Percentiles rank a stretch among this genome's conserved stretches.
phyloP scores from a whole-genome alignment of 2,113 vertebrate species.

The Trematocara marginatum region DNA sequence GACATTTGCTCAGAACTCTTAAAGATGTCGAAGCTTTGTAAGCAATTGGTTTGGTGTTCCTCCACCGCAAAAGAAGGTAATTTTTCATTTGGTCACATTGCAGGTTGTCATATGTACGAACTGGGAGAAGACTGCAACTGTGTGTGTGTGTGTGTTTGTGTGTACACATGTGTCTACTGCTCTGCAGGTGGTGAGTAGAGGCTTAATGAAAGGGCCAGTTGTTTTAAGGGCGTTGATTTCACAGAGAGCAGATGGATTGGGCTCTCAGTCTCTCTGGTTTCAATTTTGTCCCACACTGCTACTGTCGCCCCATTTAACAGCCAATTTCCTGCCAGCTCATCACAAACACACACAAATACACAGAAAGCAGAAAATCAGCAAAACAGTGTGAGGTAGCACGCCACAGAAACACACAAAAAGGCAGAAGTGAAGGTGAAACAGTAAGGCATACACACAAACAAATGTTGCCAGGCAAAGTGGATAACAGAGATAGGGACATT shows the following conservation, averaged over 20 bases:
- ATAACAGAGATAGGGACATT: background rate
- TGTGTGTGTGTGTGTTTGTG: background rate
- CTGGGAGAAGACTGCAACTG: background rate
- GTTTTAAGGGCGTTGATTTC: conserved; percentile 51
- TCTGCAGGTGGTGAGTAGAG: conserved; percentile 40
- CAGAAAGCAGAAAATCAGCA: background rate
- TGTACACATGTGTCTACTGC: background rate
- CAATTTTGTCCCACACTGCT: conserved; percentile 64
- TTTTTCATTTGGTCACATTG: background rate
- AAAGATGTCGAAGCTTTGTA: background rate
- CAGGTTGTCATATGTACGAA: background rate
- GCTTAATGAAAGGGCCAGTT: conserved; percentile 63
- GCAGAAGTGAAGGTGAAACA: background rate
- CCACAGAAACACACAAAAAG: background rate
- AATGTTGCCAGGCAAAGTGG: background rate
- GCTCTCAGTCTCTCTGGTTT: conserved; percentile 53
- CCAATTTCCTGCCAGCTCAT: conserved; percentile 58
- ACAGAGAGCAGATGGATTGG: conserved; percentile 62
- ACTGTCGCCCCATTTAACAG: conserved; percentile 61
- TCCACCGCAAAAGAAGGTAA: background rate
- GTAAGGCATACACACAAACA: background rate
- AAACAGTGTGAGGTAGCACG: conserved; percentile 3
- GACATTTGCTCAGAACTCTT: background rate
- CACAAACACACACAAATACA: conserved; percentile 31
- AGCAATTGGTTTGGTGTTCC: background rate